phyloP scores from a whole-genome alignment of 2,888 invertebrate species.

The Campoletis raptor region DNA sequence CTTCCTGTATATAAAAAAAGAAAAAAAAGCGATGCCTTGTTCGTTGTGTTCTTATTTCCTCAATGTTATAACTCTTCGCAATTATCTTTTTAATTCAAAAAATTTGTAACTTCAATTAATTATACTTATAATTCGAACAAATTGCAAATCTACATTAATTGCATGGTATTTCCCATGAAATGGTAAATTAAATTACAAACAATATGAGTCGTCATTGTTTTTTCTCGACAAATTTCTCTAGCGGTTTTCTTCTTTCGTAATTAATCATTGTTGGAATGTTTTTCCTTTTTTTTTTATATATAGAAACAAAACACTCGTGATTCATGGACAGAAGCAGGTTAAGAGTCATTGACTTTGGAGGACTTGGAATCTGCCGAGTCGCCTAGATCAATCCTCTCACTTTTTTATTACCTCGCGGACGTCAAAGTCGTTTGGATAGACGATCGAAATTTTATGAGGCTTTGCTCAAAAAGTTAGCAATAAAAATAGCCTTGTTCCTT shows the following conservation, averaged over 20 bases:
- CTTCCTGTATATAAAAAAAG: background rate
- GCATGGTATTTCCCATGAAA: background rate
- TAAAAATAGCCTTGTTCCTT: background rate
- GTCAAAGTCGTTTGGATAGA: conserved; percentile 62
- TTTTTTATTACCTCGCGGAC: conserved; percentile 70
- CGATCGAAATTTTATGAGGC: conserved; percentile 27
- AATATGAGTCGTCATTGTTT: background rate
- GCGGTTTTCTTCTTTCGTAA: background rate
- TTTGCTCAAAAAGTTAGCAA: background rate
- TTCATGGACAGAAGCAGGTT: conserved; percentile 10
- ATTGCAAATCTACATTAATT: background rate
- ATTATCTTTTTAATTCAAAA: background rate
- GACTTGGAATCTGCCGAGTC: conserved; percentile 38
- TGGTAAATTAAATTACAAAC: background rate
- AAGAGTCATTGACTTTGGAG: conserved; percentile 45
- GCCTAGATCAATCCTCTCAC: conserved; percentile 34
- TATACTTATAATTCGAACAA: conserved; percentile 16
- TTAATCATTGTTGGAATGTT: background rate
- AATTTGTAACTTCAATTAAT: background rate
- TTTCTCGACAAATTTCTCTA: background rate
- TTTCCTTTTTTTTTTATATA: background rate
- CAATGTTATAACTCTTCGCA: background rate
- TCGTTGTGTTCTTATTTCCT: background rate
- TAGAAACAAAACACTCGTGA: conserved; percentile 43
- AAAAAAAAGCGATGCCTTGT: background rate